Conservation (phyloP, 1,140 invertebrate species). For the Drosophila chauvacae region DNA sequence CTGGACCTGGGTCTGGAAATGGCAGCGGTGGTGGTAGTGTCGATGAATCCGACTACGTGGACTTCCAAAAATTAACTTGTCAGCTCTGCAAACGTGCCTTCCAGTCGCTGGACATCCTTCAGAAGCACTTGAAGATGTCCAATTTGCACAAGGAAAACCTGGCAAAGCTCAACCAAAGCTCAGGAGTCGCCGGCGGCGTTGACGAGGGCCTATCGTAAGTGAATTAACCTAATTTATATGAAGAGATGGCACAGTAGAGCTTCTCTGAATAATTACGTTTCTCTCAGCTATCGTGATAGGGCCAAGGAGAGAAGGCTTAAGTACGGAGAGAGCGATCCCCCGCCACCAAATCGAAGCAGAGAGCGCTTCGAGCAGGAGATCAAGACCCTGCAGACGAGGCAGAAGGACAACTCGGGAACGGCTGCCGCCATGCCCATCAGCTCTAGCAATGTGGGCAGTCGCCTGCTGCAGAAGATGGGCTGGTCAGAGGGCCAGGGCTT, state of each 20-base stretch:
- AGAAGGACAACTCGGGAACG: constrained; percentile 69
- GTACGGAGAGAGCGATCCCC: constrained; percentile 93
- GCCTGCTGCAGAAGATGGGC: constrained; percentile 98
- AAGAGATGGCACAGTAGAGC: neutral
- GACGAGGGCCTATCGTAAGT: constrained; percentile 56
- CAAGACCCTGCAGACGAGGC: constrained; percentile 66
- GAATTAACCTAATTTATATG: too few species aligned
- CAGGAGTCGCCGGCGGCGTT: constrained; percentile 1
- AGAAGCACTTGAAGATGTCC: constrained; percentile 96
- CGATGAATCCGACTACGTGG: constrained; percentile 88
- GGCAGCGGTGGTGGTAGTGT: constrained; percentile 77
- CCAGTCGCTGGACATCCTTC: constrained; percentile 93
- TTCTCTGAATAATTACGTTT: neutral
- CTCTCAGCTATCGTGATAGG: constrained; percentile 93
- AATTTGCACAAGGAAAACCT: constrained; percentile 98
- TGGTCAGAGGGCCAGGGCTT: constrained; percentile 98
- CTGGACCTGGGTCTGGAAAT: neutral
- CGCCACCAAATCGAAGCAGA: constrained; percentile 90
- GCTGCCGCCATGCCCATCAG: constrained; percentile 88
- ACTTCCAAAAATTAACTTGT: constrained; percentile 96
- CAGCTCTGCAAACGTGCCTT: constrained; percentile 98
- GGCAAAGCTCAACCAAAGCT: constrained; percentile 71
- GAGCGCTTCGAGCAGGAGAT: constrained; percentile 88
- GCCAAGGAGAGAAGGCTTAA: constrained; percentile 97
- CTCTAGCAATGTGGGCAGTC: constrained; percentile 95